phyloP scores from a whole-genome alignment of 2,113 vertebrate genomes.

The Ibidorhyncha struthersii region DNA sequence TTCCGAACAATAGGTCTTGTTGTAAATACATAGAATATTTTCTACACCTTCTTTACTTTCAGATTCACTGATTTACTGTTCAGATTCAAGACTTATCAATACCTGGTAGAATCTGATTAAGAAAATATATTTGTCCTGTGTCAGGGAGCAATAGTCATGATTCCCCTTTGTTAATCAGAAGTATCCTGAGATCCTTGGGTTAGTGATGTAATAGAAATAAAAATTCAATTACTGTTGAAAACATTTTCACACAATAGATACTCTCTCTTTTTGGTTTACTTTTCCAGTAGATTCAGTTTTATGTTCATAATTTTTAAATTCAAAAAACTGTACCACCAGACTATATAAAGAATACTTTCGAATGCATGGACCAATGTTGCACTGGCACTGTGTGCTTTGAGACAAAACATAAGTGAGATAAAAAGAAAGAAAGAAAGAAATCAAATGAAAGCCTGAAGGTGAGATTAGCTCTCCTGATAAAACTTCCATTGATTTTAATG shows the following conservation, averaged over 20 bases:
- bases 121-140: neutral
- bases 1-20: neutral
- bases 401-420: neutral
- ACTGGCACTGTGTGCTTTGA: neutral
- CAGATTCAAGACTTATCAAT: neutral
- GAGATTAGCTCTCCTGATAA: neutral
- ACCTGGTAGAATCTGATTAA: neutral
- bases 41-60: neutral
- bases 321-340: neutral
- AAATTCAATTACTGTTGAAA: neutral
- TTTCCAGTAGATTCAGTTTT: neutral
- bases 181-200: neutral
- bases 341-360: neutral
- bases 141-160: neutral
- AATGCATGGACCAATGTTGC: neutral
- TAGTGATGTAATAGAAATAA: neutral
- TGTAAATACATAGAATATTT: neutral
- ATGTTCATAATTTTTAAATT: neutral
- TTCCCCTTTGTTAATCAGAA: neutral
- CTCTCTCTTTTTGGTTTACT: neutral
- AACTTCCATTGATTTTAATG: neutral
- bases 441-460: neutral
- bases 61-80: too few species aligned
- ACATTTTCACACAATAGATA: neutral
- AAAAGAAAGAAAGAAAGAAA: neutral